Conservation (phyloP, 2,113 vertebrate species). For the Cervus canadensis region DNA sequence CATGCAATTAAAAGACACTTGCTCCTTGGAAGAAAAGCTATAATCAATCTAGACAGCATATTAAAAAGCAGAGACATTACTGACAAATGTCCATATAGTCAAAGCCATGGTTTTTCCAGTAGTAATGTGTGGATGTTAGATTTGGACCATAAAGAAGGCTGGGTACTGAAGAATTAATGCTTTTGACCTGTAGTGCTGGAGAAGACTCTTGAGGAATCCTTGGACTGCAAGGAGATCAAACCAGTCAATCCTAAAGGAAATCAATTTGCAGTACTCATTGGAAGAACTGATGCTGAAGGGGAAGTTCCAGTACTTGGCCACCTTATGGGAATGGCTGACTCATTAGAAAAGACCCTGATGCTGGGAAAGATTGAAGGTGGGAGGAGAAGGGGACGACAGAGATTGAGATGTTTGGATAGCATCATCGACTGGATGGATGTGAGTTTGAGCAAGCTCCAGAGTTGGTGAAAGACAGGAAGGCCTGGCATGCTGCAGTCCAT, state of each 20-base stretch:
- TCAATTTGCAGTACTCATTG: background rate
- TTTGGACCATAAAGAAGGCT: background rate
- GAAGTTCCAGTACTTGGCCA: background rate
- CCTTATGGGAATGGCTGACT: background rate
- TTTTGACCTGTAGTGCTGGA: background rate
- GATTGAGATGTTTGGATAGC: background rate
- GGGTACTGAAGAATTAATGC: background rate
- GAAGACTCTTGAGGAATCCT: background rate
- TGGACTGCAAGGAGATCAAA: background rate
- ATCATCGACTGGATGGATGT: background rate
- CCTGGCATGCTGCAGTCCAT: background rate
- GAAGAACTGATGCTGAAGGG: background rate
- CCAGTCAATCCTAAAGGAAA: background rate
- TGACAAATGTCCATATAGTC: background rate
- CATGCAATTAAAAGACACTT: background rate
- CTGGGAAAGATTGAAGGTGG: background rate
- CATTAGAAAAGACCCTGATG: background rate
- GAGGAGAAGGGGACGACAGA: background rate
- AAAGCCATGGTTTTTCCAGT: background rate
- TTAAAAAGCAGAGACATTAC: background rate
- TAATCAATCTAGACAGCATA: background rate
- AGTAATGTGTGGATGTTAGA: background rate
- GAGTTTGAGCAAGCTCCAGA: background rate
- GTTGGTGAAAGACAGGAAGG: background rate
- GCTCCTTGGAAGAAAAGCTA: background rate